Conservation (phyloP, 2,888 invertebrate genomes). For the Cerastoderma edule region DNA sequence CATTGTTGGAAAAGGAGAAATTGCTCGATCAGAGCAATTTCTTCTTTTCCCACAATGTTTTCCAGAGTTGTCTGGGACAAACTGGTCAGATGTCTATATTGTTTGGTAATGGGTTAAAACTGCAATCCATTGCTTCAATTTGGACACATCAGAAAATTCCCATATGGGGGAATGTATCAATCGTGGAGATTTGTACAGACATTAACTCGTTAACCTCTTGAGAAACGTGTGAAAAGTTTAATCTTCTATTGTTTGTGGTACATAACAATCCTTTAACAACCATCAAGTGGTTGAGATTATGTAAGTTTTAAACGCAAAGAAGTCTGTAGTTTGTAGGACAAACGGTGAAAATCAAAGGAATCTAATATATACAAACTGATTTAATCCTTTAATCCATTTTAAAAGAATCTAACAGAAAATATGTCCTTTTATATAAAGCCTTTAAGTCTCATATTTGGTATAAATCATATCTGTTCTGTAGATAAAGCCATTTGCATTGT, state of each 20-base stretch:
- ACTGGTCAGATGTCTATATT: too few species aligned
- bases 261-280: constrained; percentile 1
- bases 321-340: not conserved
- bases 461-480: too few species aligned
- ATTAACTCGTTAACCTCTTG: constrained; percentile 42
- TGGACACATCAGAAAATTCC: too few species aligned
- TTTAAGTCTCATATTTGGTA: not conserved
- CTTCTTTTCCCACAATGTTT: constrained; percentile 11
- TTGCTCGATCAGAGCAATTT: not conserved
- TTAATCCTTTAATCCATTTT: constrained; percentile 14
- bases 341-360: constrained; percentile 11
- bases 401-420: too few species aligned
- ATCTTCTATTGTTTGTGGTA: constrained; percentile 31
- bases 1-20: constrained; percentile 12
- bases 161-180: too few species aligned
- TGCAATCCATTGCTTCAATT: too few species aligned
- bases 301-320: constrained; percentile 2
- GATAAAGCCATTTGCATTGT: too few species aligned
- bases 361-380: not conserved
- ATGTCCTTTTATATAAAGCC: not conserved
- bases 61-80: too few species aligned
- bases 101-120: too few species aligned
- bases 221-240: constrained; percentile 49
- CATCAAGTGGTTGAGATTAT: constrained; percentile 7
- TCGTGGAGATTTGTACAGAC: not conserved